phyloP scores from a whole-genome alignment of 2,113 vertebrate genomes.

The Gymnogyps californianus region DNA sequence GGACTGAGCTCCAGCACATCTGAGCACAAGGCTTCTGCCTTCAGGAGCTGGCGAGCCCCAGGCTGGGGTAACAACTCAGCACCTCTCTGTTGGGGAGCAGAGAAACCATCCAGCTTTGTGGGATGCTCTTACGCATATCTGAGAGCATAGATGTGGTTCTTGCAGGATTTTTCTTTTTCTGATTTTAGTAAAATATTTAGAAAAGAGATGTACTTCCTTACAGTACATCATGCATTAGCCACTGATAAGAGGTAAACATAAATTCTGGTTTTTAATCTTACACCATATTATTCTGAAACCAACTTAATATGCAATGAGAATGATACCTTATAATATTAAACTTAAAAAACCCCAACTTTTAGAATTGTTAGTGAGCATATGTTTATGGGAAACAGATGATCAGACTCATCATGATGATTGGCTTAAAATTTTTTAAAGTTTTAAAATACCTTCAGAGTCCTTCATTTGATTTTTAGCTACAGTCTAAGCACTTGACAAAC shows the following conservation, averaged over 20 bases:
- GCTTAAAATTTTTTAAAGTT: neutral
- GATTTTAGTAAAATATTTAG: neutral
- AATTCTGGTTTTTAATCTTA: neutral
- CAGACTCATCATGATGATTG: neutral
- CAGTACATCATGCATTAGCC: neutral
- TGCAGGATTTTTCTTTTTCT: neutral
- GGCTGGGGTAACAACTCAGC: neutral
- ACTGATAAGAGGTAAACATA: neutral
- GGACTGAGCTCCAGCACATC: neutral
- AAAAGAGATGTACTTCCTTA: neutral
- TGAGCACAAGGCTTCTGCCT: neutral
- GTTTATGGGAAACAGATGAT: neutral
- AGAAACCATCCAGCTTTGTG: neutral
- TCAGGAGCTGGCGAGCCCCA: neutral
- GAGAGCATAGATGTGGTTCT: neutral
- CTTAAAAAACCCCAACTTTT: accelerated
- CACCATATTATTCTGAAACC: neutral
- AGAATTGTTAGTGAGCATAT: neutral
- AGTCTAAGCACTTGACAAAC: neutral
- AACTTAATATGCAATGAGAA: neutral
- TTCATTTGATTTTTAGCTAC: neutral
- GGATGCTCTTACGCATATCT: neutral
- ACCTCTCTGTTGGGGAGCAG: accelerated
- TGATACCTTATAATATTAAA: neutral
- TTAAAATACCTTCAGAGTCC: neutral